Evolutionary conservation across 2,888 invertebrate genomes (phyloP).

Genomic region (Abrostola triplasia): DNA sequence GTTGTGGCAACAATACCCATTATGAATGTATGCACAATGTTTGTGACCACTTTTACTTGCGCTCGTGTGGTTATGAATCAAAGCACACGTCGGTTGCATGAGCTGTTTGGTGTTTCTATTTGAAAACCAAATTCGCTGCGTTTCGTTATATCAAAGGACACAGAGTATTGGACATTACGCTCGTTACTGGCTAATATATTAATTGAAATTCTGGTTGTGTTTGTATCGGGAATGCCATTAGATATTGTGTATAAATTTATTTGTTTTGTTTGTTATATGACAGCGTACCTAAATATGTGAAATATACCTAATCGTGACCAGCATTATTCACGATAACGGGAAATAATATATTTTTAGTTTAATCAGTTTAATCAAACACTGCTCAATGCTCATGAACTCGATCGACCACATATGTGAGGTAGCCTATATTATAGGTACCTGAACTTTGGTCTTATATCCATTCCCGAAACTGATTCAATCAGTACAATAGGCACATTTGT

Average conservation of each 20-base stretch:
- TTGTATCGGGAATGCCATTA: slow-evolving; percentile 37
- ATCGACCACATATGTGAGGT: too few relatives aligned
- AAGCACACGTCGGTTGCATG: slow-evolving; percentile 34
- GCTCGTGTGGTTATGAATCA: slow-evolving; percentile 32
- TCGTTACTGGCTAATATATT: slow-evolving; percentile 11
- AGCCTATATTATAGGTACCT: too few relatives aligned
- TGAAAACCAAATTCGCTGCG: slow-evolving; percentile 32
- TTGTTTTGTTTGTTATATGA: slow-evolving; percentile 9
- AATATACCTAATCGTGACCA: slow-evolving; percentile 16
- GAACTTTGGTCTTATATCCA: neutral
- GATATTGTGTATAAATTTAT: slow-evolving; percentile 35
- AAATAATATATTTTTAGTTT: too few relatives aligned
- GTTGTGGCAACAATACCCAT: slow-evolving; percentile 57
- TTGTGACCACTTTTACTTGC: slow-evolving; percentile 29
- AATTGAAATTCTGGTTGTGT: slow-evolving; percentile 37
- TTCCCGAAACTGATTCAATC: slow-evolving; percentile 1
- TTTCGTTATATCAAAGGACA: slow-evolving; percentile 23
- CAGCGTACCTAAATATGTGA: slow-evolving; percentile 13
- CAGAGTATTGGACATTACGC: slow-evolving; percentile 13
- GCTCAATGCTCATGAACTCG: too few relatives aligned
- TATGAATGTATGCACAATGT: slow-evolving; percentile 41
- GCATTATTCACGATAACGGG: too few relatives aligned
- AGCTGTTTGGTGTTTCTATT: slow-evolving; percentile 30
- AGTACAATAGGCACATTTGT: neutral
- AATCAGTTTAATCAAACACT: too few relatives aligned